Conservation (phyloP, 2,797 vertebrate species). For the Sebastes melanostomus region DNA sequence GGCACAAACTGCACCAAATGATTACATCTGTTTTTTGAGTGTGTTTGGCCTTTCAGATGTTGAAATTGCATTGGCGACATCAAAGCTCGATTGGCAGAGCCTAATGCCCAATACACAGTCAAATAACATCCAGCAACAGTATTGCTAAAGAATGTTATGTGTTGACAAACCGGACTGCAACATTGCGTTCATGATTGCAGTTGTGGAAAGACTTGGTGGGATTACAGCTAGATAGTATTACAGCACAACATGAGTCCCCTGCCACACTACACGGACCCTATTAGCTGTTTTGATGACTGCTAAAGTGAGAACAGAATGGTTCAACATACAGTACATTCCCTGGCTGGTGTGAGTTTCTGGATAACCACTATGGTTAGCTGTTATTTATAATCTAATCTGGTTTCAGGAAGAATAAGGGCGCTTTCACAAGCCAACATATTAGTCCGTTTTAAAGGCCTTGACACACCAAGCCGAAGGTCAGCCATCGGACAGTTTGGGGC, state of each 20-base stretch:
- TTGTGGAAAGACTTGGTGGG: conserved; percentile 28
- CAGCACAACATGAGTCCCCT: not conserved
- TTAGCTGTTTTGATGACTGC: conserved; percentile 6
- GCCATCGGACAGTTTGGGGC: too few relatives aligned
- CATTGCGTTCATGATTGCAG: conserved; percentile 26
- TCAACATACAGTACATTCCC: not conserved
- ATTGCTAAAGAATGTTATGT: conserved; percentile 44
- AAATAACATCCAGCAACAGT: conserved; percentile 48
- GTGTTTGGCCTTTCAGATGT: conserved; percentile 57
- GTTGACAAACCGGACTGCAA: conserved; percentile 57
- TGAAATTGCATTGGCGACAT: conserved; percentile 49
- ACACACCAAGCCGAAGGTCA: too few relatives aligned
- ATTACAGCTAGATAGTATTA: conserved; percentile 23
- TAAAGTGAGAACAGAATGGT: conserved; percentile 13
- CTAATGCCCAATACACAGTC: conserved; percentile 18
- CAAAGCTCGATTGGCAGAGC: conserved; percentile 46
- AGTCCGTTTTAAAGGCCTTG: too few relatives aligned
- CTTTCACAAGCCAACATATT: too few relatives aligned
- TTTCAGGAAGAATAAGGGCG: not conserved
- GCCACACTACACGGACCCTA: not conserved
- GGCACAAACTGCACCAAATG: conserved; percentile 53
- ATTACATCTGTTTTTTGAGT: conserved; percentile 53
- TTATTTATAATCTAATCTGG: not conserved
- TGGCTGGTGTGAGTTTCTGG: conserved; percentile 9
- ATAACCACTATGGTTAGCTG: not conserved